These are phyloP conservation scores for Idaea straminata DNA, from an alignment of 2,888 invertebrate species.

Conservation along the genomic window DNA sequence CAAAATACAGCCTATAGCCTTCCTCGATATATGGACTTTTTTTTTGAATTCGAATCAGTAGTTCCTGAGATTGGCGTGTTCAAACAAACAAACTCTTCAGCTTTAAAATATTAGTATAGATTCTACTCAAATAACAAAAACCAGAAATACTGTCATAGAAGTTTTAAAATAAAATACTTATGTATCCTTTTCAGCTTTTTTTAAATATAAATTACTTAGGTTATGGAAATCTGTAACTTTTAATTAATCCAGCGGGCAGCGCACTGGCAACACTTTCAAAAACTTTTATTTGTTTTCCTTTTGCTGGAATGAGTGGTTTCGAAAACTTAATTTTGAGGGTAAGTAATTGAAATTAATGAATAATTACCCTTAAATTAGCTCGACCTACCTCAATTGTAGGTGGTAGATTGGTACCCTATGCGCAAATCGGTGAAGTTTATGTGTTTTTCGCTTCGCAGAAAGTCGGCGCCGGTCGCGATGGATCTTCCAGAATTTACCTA, in stretches of 20 bases:
- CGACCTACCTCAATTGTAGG: not conserved
- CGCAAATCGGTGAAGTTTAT: not conserved
- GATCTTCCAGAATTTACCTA: not conserved
- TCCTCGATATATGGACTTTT: too few species aligned
- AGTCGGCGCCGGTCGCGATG: not conserved
- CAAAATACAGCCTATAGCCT: too few species aligned
- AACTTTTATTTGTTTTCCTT: not conserved
- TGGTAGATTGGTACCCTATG: not conserved
- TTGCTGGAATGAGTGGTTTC: not conserved
- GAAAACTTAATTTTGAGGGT: not conserved
- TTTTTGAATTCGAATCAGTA: too few species aligned
- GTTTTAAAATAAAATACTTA: too few species aligned
- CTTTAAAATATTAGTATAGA: too few species aligned
- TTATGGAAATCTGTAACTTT: too few species aligned
- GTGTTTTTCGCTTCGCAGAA: not conserved
- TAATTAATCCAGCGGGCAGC: not conserved
- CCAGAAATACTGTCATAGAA: too few species aligned
- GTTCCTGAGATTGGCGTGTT: too few species aligned
- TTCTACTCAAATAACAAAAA: too few species aligned
- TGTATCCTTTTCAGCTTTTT: too few species aligned
- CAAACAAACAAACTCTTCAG: too few species aligned
- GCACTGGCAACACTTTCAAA: not conserved
- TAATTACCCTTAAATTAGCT: not conserved
- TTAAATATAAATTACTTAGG: too few species aligned
- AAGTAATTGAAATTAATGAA: not conserved